These are phyloP conservation scores for Pygocentrus nattereri DNA, from an alignment of 2,797 vertebrate genomes.

Conservation along the genomic window DNA sequence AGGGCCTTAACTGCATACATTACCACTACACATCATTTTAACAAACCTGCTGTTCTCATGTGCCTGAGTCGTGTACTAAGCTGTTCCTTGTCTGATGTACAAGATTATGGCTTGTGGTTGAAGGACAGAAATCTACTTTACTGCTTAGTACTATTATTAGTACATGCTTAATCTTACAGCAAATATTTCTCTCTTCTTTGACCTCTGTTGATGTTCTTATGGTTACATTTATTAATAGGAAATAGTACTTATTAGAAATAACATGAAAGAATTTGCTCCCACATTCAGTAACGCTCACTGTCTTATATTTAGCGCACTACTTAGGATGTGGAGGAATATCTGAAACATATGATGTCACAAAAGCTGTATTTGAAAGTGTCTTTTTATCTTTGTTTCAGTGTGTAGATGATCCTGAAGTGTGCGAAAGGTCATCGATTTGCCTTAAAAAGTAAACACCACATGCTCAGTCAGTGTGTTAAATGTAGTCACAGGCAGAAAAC, in stretches of 20 bases:
- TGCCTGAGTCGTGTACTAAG: not conserved
- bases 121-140: not conserved
- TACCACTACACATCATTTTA: not conserved
- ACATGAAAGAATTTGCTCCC: not conserved
- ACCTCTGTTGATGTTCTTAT: conserved; percentile 1
- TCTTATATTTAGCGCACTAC: not conserved
- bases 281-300: not conserved
- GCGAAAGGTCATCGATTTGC: conserved; percentile 76
- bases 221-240: not conserved
- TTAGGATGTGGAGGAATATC: not conserved
- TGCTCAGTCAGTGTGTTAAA: conserved; percentile 76
- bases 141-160: not conserved
- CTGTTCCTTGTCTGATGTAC: conserved; percentile 1
- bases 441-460: conserved; percentile 75
- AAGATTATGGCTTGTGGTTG: not conserved
- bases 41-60: not conserved
- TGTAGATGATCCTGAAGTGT: conserved; percentile 46
- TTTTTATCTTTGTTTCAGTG: conserved; percentile 35
- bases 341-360: conserved; percentile 60
- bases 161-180: not conserved
- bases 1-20: not conserved
- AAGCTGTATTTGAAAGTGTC: conserved; percentile 52
- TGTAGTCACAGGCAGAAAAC: conserved; percentile 73
- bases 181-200: not conserved
- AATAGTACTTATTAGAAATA: not conserved